A percentile compares a stretch with the other conserved stretches of the same genome.
Conservation (phyloP, 35 echinoderm and acorn worm species). For the Apostichopus parvimensis region DNA sequence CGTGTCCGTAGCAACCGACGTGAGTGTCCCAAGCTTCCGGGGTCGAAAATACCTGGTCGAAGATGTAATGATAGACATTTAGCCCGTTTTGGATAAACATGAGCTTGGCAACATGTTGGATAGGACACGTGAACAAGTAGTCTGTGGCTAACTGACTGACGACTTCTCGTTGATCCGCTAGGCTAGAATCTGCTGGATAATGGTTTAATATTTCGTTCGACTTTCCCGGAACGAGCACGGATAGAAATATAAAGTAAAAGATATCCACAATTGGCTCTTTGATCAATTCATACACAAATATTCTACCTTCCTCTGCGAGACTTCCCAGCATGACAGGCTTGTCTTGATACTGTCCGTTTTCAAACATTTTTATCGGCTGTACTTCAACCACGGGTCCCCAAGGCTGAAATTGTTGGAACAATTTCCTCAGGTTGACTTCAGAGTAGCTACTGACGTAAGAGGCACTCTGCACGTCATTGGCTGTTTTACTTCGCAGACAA, state of each 20-base stretch:
- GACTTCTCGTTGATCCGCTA: constrained; percentile 38
- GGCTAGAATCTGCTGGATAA: constrained; percentile 18
- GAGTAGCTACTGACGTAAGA: not conserved
- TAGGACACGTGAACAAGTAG: constrained; percentile 51
- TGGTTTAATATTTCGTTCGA: not conserved
- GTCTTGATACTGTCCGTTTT: constrained; percentile 24
- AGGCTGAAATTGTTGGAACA: constrained; percentile 40
- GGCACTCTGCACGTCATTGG: constrained; percentile 11
- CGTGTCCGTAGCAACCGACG: constrained; percentile 8
- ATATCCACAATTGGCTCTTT: not conserved
- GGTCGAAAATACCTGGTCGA: constrained; percentile 62
- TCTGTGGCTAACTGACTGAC: constrained; percentile 8
- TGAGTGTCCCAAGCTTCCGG: constrained; percentile 25
- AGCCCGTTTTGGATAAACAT: not conserved
- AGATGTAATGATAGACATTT: constrained; percentile 60
- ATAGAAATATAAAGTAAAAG: not conserved
- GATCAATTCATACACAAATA: constrained; percentile 47
- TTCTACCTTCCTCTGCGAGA: constrained; percentile 38
- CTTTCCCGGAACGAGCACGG: constrained; percentile 28
- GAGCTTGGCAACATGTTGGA: constrained; percentile 13
- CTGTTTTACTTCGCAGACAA: constrained; percentile 41
- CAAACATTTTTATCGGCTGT: constrained; percentile 33
- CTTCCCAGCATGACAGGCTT: constrained; percentile 65
- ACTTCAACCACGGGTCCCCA: constrained; percentile 58
- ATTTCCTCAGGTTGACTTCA: not conserved